These are phyloP conservation scores for Caretta caretta DNA, from an alignment of 2,113 vertebrate genomes.

Conservation along the genomic window DNA sequence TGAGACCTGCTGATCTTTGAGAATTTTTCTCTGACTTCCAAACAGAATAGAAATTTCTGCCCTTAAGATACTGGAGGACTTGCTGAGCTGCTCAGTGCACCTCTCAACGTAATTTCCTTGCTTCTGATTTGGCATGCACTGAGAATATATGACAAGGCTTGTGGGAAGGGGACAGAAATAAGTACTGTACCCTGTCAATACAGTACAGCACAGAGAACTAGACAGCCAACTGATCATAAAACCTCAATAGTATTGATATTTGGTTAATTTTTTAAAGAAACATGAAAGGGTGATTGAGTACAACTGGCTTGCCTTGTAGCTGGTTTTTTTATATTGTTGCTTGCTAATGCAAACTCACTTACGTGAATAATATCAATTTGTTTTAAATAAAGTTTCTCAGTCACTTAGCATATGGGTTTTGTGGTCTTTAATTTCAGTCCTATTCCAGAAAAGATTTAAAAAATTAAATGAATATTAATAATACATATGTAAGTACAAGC, in stretches of 20 bases:
- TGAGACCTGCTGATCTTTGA: not conserved
- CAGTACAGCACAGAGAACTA: accelerated
- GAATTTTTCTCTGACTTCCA: not conserved
- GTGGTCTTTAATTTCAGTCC: not conserved
- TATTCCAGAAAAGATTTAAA: not conserved
- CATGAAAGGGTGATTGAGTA: not conserved
- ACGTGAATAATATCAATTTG: not conserved
- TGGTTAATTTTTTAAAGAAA: not conserved
- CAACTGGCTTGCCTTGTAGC: not conserved
- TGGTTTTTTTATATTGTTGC: not conserved
- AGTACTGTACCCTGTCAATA: not conserved
- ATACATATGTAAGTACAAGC: not conserved
- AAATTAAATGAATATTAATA: not conserved
- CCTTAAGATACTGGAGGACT: not conserved
- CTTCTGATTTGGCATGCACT: too few relatives aligned
- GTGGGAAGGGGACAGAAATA: not conserved
- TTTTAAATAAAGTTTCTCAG: not conserved
- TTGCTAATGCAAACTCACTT: not conserved
- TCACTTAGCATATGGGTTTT: not conserved
- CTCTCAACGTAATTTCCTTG: not conserved
- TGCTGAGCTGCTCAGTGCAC: not conserved
- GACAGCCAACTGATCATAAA: not conserved
- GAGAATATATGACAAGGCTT: not conserved
- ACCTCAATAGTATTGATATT: not conserved
- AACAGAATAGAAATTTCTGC: not conserved